These are phyloP conservation scores for Papilio aristodemus DNA, from an alignment of 1,140 invertebrate genomes.

Conservation along the genomic window DNA sequence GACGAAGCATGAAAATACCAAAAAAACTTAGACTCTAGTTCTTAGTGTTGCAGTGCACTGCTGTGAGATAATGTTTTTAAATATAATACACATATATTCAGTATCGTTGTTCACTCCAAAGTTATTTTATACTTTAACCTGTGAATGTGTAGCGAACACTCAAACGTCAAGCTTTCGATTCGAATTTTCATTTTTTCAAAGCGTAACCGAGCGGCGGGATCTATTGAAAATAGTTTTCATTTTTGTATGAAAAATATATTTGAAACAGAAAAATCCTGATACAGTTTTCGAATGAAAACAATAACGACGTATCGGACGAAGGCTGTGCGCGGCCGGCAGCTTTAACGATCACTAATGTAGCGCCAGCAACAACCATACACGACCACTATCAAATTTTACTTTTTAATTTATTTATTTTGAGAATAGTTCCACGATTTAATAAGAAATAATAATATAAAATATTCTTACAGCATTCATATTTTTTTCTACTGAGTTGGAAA, in stretches of 20 bases:
- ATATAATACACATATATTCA: no score
- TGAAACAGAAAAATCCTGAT: constrained; percentile 14
- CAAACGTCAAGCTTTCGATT: background rate
- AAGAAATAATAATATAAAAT: constrained; percentile 7
- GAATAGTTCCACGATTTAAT: no score
- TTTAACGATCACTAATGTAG: background rate
- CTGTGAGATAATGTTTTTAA: no score
- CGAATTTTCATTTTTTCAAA: background rate
- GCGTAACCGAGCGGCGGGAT: background rate
- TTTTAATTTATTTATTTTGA: no score
- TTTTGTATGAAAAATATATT: constrained; percentile 19
- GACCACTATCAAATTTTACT: no score
- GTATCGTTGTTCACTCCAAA: background rate
- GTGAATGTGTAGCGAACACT: background rate
- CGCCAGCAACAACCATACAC: no score
- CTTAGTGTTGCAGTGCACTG: no score
- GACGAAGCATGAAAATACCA: no score
- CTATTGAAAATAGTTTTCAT: constrained; percentile 17
- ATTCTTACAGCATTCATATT: background rate
- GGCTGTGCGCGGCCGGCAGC: background rate
- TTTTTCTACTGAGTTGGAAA: no score
- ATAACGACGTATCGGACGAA: constrained; percentile 2
- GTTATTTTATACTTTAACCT: no score
- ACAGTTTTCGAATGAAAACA: constrained; percentile 9
- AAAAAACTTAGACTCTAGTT: no score